A percentile compares a stretch with the other conserved stretches of the same genome.
These are phyloP conservation scores for Caenorhabditis sp. DNA, from an alignment of 2,888 invertebrate species.

Conservation along the genomic window DNA sequence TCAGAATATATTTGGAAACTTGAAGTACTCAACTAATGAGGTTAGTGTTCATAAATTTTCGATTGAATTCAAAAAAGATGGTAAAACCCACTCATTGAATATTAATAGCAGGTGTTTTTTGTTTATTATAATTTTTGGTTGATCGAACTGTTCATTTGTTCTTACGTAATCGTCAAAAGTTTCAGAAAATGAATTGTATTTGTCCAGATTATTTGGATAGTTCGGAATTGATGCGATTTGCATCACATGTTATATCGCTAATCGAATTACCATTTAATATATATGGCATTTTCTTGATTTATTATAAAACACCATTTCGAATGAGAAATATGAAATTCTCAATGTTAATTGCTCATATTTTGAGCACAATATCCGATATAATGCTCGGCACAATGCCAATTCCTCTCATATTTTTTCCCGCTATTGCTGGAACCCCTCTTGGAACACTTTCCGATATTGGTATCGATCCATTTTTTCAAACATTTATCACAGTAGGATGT, in stretches of 20 bases:
- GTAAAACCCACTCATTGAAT: too few species aligned
- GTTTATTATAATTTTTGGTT: not conserved
- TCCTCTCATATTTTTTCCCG: slow-evolving; percentile 29
- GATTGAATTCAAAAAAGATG: too few species aligned
- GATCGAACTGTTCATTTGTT: not conserved
- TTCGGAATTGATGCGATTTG: slow-evolving; percentile 12
- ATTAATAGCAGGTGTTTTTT: not conserved
- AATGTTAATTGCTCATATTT: slow-evolving; percentile 29
- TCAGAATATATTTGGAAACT: too few species aligned
- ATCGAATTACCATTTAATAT: slow-evolving; percentile 24
- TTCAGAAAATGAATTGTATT: not conserved
- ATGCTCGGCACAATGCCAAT: slow-evolving; percentile 32
- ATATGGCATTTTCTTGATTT: slow-evolving; percentile 20
- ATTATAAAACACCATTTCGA: slow-evolving; percentile 20
- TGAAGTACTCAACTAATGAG: too few species aligned
- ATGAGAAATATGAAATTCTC: slow-evolving; percentile 34
- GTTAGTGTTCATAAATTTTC: too few species aligned
- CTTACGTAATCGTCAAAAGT: too few species aligned
- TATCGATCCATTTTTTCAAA: slow-evolving; percentile 28
- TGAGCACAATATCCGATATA: slow-evolving; percentile 17
- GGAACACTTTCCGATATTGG: slow-evolving; percentile 21
- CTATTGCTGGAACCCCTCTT: slow-evolving; percentile 21
- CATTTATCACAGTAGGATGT: slow-evolving; percentile 23
- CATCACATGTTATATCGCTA: slow-evolving; percentile 23
- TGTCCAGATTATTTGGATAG: slow-evolving; percentile 8